These are phyloP conservation scores for Akabosia matsudoensis DNA, from an alignment of 1,140 invertebrate species.

Conservation along the genomic window DNA sequence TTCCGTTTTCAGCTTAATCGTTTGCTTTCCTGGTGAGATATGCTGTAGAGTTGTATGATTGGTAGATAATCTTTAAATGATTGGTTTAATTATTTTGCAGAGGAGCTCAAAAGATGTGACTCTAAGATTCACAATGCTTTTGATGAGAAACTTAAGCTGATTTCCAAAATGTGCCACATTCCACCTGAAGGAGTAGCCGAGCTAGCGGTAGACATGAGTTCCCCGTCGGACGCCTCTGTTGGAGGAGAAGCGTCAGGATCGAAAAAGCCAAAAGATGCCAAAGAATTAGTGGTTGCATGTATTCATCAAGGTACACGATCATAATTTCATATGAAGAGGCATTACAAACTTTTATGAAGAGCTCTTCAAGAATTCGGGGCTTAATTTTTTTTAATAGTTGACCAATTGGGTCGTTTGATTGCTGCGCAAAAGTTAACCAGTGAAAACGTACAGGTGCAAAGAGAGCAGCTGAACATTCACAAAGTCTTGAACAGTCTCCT, in stretches of 20 bases:
- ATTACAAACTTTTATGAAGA: too few species aligned
- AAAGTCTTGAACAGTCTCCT: constrained; percentile 47
- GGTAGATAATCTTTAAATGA: too few species aligned
- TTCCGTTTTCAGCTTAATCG: too few species aligned
- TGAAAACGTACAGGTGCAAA: constrained; percentile 29
- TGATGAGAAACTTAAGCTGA: constrained; percentile 68
- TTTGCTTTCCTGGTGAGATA: too few species aligned
- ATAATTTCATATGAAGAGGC: neutral
- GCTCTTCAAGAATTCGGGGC: neutral
- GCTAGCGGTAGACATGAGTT: neutral
- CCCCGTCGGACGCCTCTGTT: constrained; percentile 56
- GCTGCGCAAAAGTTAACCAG: constrained; percentile 36
- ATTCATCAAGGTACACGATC: constrained; percentile 64
- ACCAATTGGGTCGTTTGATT: constrained; percentile 35
- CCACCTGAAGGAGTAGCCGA: constrained; percentile 62
- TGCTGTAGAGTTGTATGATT: too few species aligned
- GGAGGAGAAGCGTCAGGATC: constrained; percentile 58
- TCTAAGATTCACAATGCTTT: constrained; percentile 67
- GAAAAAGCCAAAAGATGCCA: constrained; percentile 61
- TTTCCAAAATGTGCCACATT: constrained; percentile 72
- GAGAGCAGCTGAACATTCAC: constrained; percentile 43
- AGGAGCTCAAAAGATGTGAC: constrained; percentile 69
- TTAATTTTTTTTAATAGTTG: constrained; percentile 37
- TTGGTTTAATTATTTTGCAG: constrained; percentile 52
- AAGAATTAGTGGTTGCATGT: constrained; percentile 67